Percentiles rank a stretch among this genome's conserved stretches.
Evolutionary conservation across 2,797 vertebrate genomes (phyloP).

Genomic region (Ptychadena robeensis): DNA sequence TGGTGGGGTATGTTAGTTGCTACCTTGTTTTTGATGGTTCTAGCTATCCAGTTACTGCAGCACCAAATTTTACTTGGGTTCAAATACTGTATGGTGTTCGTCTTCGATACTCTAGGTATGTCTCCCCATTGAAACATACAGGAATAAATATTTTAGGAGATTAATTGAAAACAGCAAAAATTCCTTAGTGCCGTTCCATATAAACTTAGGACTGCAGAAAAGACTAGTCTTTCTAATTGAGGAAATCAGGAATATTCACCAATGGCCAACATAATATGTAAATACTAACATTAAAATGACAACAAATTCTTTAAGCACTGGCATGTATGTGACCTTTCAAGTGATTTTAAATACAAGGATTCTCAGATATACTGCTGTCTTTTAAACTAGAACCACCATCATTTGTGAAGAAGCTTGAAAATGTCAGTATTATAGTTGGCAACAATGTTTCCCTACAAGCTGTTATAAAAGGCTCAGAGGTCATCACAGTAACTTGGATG

Average conservation of each 20-base stretch:
- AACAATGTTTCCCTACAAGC: constrained; percentile 86
- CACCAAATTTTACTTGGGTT: too few species aligned
- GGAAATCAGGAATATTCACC: neutral
- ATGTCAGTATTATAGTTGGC: constrained; percentile 86
- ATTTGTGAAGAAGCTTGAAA: constrained; percentile 94
- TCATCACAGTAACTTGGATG: constrained; percentile 90
- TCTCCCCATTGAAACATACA: too few species aligned
- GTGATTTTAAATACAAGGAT: neutral
- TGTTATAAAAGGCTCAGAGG: constrained; percentile 89
- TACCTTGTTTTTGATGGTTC: too few species aligned
- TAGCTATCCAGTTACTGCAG: too few species aligned
- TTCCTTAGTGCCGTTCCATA: too few species aligned
- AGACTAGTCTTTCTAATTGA: neutral
- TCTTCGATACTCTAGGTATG: too few species aligned
- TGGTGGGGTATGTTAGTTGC: too few species aligned
- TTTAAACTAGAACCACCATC: constrained; percentile 87
- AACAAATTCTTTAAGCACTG: neutral
- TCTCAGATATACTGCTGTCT: constrained; percentile 54
- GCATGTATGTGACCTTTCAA: neutral
- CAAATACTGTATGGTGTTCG: too few species aligned
- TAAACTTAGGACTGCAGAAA: neutral
- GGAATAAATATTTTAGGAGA: too few species aligned
- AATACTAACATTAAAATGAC: neutral
- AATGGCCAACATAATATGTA: neutral
- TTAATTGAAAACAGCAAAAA: neutral